These are phyloP conservation scores for Pyrocoelia pectoralis DNA, from an alignment of 2,888 invertebrate genomes.

Conservation along the genomic window DNA sequence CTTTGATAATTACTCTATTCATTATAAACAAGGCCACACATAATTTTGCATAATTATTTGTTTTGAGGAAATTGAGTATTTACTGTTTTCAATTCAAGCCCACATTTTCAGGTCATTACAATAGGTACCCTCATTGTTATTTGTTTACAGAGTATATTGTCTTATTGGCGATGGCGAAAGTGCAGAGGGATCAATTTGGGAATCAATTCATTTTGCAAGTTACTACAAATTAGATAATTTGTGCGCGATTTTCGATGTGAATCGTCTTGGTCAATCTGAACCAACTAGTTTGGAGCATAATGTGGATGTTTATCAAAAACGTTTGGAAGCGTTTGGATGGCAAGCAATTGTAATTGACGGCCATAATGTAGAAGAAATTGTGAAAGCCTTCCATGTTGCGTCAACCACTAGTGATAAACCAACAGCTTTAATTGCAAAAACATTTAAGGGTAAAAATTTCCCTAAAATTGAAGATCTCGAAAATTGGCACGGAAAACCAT, in stretches of 20 bases:
- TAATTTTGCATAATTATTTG: too few relatives aligned
- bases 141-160: slow-evolving; percentile 84
- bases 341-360: slow-evolving; percentile 95
- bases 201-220: slow-evolving; percentile 94
- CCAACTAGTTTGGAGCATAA: slow-evolving; percentile 93
- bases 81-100: too few relatives aligned
- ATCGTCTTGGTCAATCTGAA: slow-evolving; percentile 97
- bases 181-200: slow-evolving; percentile 98
- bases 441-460: slow-evolving; percentile 92
- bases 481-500: slow-evolving; percentile 98
- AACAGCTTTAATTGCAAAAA: slow-evolving; percentile 94
- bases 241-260: slow-evolving; percentile 96
- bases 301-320: slow-evolving; percentile 84
- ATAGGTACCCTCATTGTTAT: too few relatives aligned
- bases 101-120: too few relatives aligned
- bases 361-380: slow-evolving; percentile 90
- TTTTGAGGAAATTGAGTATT: too few relatives aligned
- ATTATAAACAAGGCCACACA: too few relatives aligned
- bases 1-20: too few relatives aligned
- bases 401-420: slow-evolving; percentile 79
- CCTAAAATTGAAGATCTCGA: slow-evolving; percentile 90
- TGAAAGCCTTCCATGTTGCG: slow-evolving; percentile 88
- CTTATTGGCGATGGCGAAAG: slow-evolving; percentile 98
- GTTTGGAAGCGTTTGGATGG: slow-evolving; percentile 90
- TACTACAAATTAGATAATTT: slow-evolving; percentile 96